These are phyloP conservation scores for Zalophus californianus DNA, from an alignment of 2,797 vertebrate species.

Conservation along the genomic window DNA sequence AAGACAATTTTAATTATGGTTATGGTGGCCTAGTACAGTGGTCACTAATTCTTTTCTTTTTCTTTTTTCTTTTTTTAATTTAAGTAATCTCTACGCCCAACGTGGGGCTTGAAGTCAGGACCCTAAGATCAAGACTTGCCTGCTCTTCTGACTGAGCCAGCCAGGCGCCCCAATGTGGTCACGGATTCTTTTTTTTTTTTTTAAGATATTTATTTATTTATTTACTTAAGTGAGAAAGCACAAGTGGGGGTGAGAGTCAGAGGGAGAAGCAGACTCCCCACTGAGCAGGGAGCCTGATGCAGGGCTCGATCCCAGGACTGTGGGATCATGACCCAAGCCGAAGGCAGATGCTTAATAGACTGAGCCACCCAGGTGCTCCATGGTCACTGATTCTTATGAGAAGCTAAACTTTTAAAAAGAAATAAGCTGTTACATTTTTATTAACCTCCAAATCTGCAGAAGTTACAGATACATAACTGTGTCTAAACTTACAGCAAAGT, in stretches of 20 bases:
- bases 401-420: conserved; percentile 24
- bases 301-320: too few species aligned
- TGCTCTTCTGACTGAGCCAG: neutral
- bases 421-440: conserved; percentile 26
- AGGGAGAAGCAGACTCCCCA: too few species aligned
- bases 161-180: neutral
- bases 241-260: neutral
- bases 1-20: neutral
- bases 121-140: neutral
- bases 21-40: neutral
- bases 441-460: neutral
- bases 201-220: neutral
- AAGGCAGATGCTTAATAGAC: neutral
- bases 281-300: too few species aligned
- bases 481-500: conserved; percentile 17
- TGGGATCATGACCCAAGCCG: too few species aligned
- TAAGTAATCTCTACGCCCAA: neutral
- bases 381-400: neutral
- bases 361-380: neutral
- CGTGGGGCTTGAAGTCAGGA: neutral
- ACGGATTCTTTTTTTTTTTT: neutral
- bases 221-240: neutral
- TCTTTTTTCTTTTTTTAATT: neutral
- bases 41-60: neutral
- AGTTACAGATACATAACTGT: neutral